These are phyloP conservation scores for Drosophila recens DNA, from an alignment of 2,888 invertebrate species.

Conservation along the genomic window DNA sequence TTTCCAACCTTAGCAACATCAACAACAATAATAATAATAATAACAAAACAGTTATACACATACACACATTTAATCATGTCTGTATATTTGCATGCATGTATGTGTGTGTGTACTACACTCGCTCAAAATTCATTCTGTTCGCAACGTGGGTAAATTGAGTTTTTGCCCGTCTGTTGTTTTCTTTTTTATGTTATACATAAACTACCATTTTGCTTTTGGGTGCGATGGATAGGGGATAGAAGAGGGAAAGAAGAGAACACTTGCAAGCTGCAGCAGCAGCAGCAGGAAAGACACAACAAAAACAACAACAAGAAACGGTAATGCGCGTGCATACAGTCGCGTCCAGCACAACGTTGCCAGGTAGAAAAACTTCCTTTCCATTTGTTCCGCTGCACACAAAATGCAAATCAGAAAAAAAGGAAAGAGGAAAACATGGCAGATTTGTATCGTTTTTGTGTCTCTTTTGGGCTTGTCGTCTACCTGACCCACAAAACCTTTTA, in stretches of 20 bases:
- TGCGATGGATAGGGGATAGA: conserved; percentile 12
- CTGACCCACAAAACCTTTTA: conserved; percentile 34
- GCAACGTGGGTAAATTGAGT: conserved; percentile 47
- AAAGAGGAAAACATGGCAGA: background rate
- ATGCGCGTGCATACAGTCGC: conserved; percentile 44
- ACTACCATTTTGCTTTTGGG: conserved; percentile 38
- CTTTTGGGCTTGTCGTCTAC: conserved; percentile 40
- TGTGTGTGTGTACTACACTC: conserved; percentile 11
- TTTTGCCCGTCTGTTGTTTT: conserved; percentile 39
- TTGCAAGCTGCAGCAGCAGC: conserved; percentile 44
- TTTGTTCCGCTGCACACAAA: conserved; percentile 20
- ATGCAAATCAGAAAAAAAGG: conserved; percentile 6
- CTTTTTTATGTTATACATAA: conserved; percentile 22
- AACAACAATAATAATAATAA: conserved; percentile 13
- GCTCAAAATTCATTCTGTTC: conserved; percentile 35
- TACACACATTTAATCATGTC: background rate
- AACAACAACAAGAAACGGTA: conserved; percentile 29
- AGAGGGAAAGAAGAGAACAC: conserved; percentile 24
- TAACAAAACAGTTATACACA: conserved; percentile 28
- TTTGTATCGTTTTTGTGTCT: conserved; percentile 21
- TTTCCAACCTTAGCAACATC: conserved; percentile 19
- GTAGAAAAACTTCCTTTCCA: background rate
- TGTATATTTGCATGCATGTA: background rate
- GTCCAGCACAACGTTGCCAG: conserved; percentile 33
- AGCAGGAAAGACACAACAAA: background rate